Evolutionary conservation across 1,140 invertebrate species (phyloP).

Genomic region (Patella vulgata): DNA sequence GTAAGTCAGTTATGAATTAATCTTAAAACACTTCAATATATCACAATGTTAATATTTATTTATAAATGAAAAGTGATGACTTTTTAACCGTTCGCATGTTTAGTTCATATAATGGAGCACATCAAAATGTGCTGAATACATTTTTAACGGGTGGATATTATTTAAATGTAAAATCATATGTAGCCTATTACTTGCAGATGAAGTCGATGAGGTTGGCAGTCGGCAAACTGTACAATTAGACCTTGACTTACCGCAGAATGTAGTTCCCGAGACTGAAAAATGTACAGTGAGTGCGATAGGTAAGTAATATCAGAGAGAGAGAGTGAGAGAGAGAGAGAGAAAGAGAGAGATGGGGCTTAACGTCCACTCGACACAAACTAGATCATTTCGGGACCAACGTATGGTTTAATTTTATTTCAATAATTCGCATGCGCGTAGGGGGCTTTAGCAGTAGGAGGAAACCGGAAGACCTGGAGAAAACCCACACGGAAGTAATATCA

Average conservation of each 20-base stretch:
- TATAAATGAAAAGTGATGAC: not conserved
- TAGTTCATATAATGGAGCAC: not conserved
- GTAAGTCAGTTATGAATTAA: slow-evolving; percentile 22
- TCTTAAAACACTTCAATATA: slow-evolving; percentile 1
- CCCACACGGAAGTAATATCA: no score
- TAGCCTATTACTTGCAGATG: slow-evolving; percentile 26
- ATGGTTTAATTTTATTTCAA: no score
- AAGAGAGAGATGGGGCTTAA: no score
- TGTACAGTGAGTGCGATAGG: slow-evolving; percentile 61
- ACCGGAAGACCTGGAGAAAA: no score
- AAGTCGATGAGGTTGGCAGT: slow-evolving; percentile 21
- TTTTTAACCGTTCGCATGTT: not conserved
- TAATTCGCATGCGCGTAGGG: no score
- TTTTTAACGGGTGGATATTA: no score
- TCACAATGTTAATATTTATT: not conserved
- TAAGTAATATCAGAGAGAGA: slow-evolving; percentile 30
- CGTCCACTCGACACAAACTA: no score
- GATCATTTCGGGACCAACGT: no score
- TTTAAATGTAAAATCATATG: no score
- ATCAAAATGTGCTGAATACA: no score
- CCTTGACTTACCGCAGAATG: slow-evolving; percentile 52
- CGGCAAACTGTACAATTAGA: slow-evolving; percentile 46
- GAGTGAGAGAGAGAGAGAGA: no score
- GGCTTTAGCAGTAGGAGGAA: no score
- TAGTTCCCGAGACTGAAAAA: slow-evolving; percentile 60